Base-by-base conservation (phyloP, 2,797 vertebrate genomes). In the Vireo griseus region DNA sequence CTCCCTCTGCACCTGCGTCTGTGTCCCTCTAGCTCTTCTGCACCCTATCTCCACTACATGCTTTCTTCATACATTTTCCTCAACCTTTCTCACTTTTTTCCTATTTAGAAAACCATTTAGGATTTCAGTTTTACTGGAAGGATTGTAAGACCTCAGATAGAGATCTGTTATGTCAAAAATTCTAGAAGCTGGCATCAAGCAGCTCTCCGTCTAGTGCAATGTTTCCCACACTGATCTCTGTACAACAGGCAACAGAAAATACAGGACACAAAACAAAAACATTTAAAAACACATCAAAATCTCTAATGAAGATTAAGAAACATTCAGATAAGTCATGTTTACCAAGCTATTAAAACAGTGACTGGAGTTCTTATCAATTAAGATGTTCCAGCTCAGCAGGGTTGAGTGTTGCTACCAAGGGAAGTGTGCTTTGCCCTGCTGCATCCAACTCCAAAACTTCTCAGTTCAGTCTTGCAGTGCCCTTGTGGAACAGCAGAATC, bases 81-180 rank as follows among this genome's bases (percentile, higher is more conserved):
- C 80, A 81, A 15, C 18, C 25, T 61, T 94, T 47, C 44, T 58
- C 19, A 29, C 33, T 62, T 82, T 81, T 76, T 69, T 62, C 68
- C 81, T 92, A 52, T 93, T 92, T 86, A 90, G 92, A 76, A 90
- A 96, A 88, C 24, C 35, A 61, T 37, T 48, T 39, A n/a, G 42
- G 45, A 75, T 35, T 58, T 84, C 74, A 92, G 10, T 82, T 86
- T 79, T 85, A 91, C 67, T 73, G 48, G 86, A 87, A 91, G 40
- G 33, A 89, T 7, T 88, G 7, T 68, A 73, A 73, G 44, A 88
- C 69, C 35, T 8, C 26, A 88, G 91, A 76, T 44, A 91, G 28
- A 82, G 62, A 90, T 74, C 59, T 87, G 74, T 81, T 95, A 72
- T 26, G 77, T 22, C 74, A 95, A 92, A 91, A 93, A 86, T 77